phyloP scores from a whole-genome alignment of 2,113 vertebrate genomes.

The Paramormyrops kingsleyae region DNA sequence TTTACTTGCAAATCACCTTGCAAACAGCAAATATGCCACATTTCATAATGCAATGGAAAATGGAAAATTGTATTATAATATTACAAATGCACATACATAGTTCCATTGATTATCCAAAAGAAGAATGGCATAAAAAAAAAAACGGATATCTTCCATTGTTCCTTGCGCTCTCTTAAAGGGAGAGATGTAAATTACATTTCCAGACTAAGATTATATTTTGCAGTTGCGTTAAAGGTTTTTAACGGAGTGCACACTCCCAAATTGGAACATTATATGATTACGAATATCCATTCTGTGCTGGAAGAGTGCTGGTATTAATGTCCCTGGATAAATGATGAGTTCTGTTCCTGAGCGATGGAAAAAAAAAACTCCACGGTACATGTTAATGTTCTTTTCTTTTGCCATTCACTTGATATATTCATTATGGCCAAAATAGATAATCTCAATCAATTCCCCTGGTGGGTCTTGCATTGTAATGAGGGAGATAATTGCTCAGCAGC shows the following conservation, averaged over 20 bases:
- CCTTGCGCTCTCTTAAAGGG: neutral
- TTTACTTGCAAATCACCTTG: neutral
- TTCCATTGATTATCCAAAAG: neutral
- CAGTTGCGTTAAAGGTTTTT: slow-evolving; percentile 3
- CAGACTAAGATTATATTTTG: neutral
- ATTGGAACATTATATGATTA: slow-evolving; percentile 1
- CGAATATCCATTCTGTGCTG: neutral
- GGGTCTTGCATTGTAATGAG: slow-evolving; percentile 12
- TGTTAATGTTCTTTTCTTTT: slow-evolving; percentile 13
- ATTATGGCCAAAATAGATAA: slow-evolving; percentile 13
- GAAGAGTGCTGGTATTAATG: neutral
- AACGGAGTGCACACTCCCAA: neutral
- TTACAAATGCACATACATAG: neutral
- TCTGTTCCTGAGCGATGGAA: neutral
- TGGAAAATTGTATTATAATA: neutral
- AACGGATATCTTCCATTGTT: neutral
- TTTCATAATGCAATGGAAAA: neutral
- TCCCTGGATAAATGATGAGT: neutral
- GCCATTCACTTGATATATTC: slow-evolving; percentile 7
- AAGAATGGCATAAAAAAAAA: neutral
- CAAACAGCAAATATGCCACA: neutral
- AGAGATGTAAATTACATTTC: neutral
- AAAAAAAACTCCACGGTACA: neutral
- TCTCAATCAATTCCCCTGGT: neutral
- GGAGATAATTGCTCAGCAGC: neutral